A percentile compares a stretch with the other conserved stretches of the same genome.
Evolutionary conservation across 2,113 vertebrate species (phyloP).

Genomic region (Mystacornis crossleyi): DNA sequence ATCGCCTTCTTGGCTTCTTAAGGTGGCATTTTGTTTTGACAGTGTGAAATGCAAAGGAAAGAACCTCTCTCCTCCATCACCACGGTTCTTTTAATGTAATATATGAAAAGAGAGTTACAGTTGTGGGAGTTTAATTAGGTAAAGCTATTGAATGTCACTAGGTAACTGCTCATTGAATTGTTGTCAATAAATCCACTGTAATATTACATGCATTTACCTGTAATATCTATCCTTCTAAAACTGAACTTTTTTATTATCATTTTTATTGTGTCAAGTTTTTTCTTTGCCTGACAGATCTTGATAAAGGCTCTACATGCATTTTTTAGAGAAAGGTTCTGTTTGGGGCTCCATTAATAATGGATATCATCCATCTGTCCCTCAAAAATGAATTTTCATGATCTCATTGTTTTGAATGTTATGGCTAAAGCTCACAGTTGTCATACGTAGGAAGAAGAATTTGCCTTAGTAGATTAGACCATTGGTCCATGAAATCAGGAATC

Average conservation of each 20-base stretch:
- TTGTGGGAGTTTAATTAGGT: not conserved
- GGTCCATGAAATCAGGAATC: constrained; percentile 61
- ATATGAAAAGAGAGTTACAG: not conserved
- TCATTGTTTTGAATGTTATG: constrained; percentile 55
- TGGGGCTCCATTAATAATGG: constrained; percentile 68
- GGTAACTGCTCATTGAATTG: not conserved
- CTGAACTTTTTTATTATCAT: not conserved
- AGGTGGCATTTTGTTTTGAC: not conserved
- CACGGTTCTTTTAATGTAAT: not conserved
- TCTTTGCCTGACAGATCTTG: constrained; percentile 40
- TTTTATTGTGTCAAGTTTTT: constrained; percentile 8
- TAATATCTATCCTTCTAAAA: not conserved
- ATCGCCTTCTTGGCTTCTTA: not conserved
- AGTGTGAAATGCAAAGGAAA: not conserved
- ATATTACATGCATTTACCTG: constrained; percentile 25
- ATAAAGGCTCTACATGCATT: constrained; percentile 39
- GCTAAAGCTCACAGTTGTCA: constrained; percentile 52
- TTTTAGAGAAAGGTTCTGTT: constrained; percentile 43
- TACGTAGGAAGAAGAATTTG: constrained; percentile 58
- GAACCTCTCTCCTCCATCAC: not conserved
- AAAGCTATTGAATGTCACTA: not conserved
- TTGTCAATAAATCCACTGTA: not conserved
- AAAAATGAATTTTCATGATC: constrained; percentile 73
- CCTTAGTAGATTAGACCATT: constrained; percentile 52
- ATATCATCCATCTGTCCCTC: constrained; percentile 71